A percentile compares a stretch with the other conserved stretches of the same genome.
Conservation (phyloP, 2,888 invertebrate species). For the Lingula anatina region DNA sequence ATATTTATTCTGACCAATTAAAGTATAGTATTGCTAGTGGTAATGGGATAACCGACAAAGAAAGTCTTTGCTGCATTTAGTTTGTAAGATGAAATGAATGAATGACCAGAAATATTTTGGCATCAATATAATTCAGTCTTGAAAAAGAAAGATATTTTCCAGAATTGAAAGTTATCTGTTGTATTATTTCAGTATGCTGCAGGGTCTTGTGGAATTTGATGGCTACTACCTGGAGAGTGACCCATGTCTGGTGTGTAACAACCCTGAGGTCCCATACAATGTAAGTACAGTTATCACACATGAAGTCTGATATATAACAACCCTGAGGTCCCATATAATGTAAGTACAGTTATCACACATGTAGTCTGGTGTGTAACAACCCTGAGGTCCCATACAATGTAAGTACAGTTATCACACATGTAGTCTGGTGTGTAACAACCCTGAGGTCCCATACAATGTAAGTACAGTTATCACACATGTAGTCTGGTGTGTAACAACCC, state of each 20-base stretch:
- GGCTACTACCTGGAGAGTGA: conserved; percentile 95
- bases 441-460: too few relatives aligned
- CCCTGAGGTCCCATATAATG: conserved; percentile 92
- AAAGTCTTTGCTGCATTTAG: too few relatives aligned
- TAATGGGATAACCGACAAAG: too few relatives aligned
- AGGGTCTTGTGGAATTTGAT: conserved; percentile 91
- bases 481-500: too few relatives aligned
- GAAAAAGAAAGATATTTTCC: background rate
- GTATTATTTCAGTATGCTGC: conserved; percentile 60
- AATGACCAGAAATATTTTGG: too few relatives aligned
- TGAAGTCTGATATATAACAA: conserved; percentile 93
- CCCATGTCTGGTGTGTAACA: conserved; percentile 96
- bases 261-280: conserved; percentile 78
- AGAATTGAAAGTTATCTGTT: background rate
- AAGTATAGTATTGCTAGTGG: too few relatives aligned
- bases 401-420: conserved; percentile 12
- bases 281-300: conserved; percentile 59
- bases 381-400: conserved; percentile 74
- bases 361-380: conserved; percentile 95
- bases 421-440: background rate
- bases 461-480: too few relatives aligned
- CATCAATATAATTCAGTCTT: background rate
- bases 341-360: too few relatives aligned
- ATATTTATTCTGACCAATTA: too few relatives aligned
- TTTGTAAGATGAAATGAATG: too few relatives aligned